Evolutionary conservation across 2,113 vertebrate species (phyloP).

Genomic region (Nycticryphes semicollaris): DNA sequence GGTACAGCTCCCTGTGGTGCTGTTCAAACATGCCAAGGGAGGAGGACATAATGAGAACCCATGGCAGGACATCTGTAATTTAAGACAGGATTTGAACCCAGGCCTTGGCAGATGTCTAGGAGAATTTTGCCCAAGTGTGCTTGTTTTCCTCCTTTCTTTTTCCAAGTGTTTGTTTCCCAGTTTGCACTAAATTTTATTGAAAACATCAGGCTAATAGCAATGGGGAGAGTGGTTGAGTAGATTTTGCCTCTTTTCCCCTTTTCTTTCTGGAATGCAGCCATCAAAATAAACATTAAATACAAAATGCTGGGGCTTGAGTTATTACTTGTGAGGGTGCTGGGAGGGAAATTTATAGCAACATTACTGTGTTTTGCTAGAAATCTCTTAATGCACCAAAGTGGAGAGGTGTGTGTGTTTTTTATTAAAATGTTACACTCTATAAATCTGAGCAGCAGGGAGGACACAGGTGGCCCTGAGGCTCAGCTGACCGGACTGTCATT

Average conservation of each 20-base stretch:
- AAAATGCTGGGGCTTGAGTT: constrained; percentile 79
- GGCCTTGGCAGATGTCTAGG: constrained; percentile 42
- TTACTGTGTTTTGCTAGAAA: constrained; percentile 82
- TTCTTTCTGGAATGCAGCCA: constrained; percentile 79
- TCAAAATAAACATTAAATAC: constrained; percentile 84
- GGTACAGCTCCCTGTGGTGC: background rate
- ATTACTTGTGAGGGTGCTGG: constrained; percentile 84
- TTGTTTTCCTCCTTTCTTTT: constrained; percentile 60
- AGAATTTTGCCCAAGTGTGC: constrained; percentile 54
- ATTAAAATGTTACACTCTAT: constrained; percentile 86
- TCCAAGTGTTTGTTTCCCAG: constrained; percentile 67
- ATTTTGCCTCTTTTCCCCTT: constrained; percentile 60
- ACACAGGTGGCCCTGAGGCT: constrained; percentile 82
- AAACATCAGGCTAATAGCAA: constrained; percentile 77
- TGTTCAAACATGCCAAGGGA: background rate
- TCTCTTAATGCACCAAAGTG: constrained; percentile 84
- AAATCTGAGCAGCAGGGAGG: constrained; percentile 79
- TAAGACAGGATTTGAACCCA: constrained; percentile 33
- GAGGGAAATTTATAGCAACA: constrained; percentile 82
- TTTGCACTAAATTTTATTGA: constrained; percentile 79
- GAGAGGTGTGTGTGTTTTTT: constrained; percentile 81
- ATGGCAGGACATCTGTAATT: constrained; percentile 38
- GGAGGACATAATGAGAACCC: constrained; percentile 5
- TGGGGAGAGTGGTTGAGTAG: constrained; percentile 34
- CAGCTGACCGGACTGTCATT: constrained; percentile 74